These are phyloP conservation scores for Tribolium madens DNA, from an alignment of 1,140 invertebrate genomes.

Conservation along the genomic window DNA sequence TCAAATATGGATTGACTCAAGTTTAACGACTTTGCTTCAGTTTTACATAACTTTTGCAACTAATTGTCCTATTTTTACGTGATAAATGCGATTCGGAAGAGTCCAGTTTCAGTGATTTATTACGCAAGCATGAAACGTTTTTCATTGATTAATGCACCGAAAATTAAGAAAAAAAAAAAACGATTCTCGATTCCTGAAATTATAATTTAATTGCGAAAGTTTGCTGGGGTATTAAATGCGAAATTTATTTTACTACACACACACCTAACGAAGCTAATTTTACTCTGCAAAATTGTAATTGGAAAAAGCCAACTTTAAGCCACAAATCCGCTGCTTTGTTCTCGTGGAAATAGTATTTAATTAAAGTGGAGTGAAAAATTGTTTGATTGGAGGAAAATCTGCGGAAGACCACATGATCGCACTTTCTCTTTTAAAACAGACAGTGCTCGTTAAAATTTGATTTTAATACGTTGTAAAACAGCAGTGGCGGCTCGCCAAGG, in stretches of 20 bases:
- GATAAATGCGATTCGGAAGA: background rate
- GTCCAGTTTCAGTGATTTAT: background rate
- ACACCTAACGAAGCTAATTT: no score
- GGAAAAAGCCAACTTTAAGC: background rate
- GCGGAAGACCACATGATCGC: background rate
- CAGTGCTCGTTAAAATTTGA: background rate
- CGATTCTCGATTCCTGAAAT: no score
- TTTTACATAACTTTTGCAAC: background rate
- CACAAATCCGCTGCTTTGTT: background rate
- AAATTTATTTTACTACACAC: no score
- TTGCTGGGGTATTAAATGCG: no score
- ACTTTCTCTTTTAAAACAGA: background rate
- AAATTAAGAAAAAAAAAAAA: no score
- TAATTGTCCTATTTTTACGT: background rate
- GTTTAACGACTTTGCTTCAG: background rate
- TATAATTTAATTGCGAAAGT: no score
- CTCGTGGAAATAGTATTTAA: background rate
- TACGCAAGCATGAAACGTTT: background rate
- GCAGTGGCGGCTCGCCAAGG: no score
- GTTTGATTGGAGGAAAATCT: background rate
- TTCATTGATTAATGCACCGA: no score
- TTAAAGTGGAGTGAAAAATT: background rate
- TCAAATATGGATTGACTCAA: background rate
- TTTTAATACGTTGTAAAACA: background rate
- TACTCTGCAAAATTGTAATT: no score